These are phyloP conservation scores for Gymnogyps californianus DNA, from an alignment of 2,113 vertebrate genomes.

Conservation along the genomic window DNA sequence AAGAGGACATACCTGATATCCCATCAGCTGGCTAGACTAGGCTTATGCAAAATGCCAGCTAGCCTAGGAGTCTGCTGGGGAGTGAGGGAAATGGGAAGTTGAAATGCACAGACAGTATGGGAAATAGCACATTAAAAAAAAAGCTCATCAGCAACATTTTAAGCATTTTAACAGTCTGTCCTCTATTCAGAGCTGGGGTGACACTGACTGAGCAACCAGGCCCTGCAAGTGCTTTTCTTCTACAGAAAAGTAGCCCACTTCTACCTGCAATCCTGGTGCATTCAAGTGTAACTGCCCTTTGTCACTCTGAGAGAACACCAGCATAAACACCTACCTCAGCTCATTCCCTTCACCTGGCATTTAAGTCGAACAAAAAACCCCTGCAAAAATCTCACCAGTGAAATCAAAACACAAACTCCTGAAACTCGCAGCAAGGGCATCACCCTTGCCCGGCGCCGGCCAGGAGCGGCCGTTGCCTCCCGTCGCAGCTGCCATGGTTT, in stretches of 20 bases:
- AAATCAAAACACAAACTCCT: background rate
- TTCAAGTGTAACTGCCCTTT: background rate
- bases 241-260: background rate
- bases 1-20: background rate
- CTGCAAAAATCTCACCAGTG: background rate
- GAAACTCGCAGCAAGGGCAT: background rate
- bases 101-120: background rate
- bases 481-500: rapidly evolving
- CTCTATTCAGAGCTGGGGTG: background rate
- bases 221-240: background rate
- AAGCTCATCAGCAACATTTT: background rate
- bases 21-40: rapidly evolving
- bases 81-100: background rate
- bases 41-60: background rate
- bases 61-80: background rate
- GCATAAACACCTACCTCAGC: background rate
- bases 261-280: no score
- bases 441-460: rapidly evolving
- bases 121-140: background rate
- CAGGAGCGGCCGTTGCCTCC: rapidly evolving
- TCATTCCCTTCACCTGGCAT: background rate
- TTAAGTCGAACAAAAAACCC: background rate
- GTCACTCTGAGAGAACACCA: background rate
- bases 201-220: background rate
- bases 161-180: background rate